Conservation (phyloP, 2,888 invertebrate genomes). For the Phymatocera aterrima region DNA sequence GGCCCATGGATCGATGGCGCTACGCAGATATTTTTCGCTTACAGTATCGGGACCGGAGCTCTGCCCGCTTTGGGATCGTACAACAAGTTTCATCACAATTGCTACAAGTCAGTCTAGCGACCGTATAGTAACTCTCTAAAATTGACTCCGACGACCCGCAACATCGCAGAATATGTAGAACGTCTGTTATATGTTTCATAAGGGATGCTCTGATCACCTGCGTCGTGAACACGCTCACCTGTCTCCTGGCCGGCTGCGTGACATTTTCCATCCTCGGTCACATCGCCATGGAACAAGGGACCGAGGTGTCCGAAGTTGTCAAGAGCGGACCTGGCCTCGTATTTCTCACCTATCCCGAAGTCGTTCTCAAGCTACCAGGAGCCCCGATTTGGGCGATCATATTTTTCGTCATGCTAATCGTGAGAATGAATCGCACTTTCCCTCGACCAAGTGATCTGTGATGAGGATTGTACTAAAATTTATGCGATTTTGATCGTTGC, state of each 20-base stretch:
- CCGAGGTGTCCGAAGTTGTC: constrained; percentile 76
- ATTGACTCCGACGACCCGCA: neutral
- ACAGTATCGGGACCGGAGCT: constrained; percentile 87
- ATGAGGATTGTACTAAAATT: neutral
- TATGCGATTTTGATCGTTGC: neutral
- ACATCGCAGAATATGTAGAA: neutral
- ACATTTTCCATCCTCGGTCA: constrained; percentile 87
- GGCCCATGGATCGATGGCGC: constrained; percentile 86
- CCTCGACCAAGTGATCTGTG: neutral
- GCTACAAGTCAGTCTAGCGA: constrained; percentile 78
- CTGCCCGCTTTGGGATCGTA: constrained; percentile 85
- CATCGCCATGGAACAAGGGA: constrained; percentile 78
- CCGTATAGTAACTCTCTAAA: neutral
- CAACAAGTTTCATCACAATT: constrained; percentile 87
- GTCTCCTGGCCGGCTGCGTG: constrained; percentile 85
- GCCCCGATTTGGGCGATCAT: constrained; percentile 84
- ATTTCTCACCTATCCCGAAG: constrained; percentile 86
- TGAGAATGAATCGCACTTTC: constrained; percentile 66
- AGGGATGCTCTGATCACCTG: constrained; percentile 86
- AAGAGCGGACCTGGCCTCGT: constrained; percentile 84
- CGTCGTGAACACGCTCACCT: constrained; percentile 83
- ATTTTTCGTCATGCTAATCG: constrained; percentile 85
- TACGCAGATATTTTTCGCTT: constrained; percentile 87
- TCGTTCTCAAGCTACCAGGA: constrained; percentile 83
- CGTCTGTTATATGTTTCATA: too few relatives aligned